Conservation (phyloP, 1,140 invertebrate genomes). For the Lasioglossum albipes region DNA sequence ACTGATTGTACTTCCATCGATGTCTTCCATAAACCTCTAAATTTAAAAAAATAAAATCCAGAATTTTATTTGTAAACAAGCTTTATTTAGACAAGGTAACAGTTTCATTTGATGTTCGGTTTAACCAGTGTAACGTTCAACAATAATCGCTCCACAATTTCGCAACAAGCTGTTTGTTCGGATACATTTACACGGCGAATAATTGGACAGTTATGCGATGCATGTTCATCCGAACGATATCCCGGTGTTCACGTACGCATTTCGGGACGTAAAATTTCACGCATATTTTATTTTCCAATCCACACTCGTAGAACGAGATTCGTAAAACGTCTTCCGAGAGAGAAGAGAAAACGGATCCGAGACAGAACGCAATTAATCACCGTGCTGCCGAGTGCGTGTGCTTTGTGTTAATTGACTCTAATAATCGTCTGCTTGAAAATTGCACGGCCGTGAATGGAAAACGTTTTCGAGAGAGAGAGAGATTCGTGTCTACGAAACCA, state of each 20-base stretch:
- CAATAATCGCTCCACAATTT: too few species aligned
- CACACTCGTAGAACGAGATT: neutral
- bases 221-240: neutral
- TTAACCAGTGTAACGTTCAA: too few species aligned
- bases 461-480: neutral
- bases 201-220: neutral
- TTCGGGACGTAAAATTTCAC: too few species aligned
- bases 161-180: neutral
- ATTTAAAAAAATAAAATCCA: too few species aligned
- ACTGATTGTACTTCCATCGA: too few species aligned
- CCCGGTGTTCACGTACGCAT: too few species aligned
- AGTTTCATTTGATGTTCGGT: too few species aligned
- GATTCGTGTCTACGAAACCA: neutral
- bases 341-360: constrained; percentile 2
- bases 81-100: too few species aligned
- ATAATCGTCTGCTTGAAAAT: constrained; percentile 21
- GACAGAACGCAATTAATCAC: constrained; percentile 11
- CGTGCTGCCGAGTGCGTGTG: constrained; percentile 21
- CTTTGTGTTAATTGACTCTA: constrained; percentile 37
- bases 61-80: too few species aligned
- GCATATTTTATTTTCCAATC: neutral
- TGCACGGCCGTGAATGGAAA: constrained; percentile 33
- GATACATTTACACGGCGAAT: too few species aligned
- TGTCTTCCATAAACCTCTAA: too few species aligned
- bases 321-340: constrained; percentile 13